Base-by-base conservation (phyloP, 2,113 vertebrate genomes). In the Nothocercus nigrocapillus region DNA sequence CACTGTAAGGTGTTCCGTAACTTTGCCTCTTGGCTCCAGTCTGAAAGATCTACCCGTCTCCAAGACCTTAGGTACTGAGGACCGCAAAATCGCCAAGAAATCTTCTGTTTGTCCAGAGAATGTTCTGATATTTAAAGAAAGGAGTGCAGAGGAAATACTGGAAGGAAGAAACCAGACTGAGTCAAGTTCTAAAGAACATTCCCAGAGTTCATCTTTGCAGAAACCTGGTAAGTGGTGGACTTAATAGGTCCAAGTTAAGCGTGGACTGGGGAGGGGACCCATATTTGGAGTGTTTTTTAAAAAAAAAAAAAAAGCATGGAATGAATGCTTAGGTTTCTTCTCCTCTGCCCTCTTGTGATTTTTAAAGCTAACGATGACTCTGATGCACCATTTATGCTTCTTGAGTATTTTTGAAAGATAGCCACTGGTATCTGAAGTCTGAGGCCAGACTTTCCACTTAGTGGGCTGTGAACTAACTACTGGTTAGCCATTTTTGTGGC, bases 221-320 rank as follows among this genome's bases (percentile, higher is more conserved):
- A 45, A 92, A 67, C 49, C 80, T 85, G 97, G 96, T 95, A 96
- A 27, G 89, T 96, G 16, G 30, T 72, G 30, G 44, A 44, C 44
- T 16, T 44, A 44, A 44, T 15, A 44, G 14, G 44, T 44, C 15
- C 44, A 44, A 44, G 44, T 44, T 44, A 44, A 44, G 14, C 17
- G 32, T 72, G 30, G 44, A 47, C 20, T 63, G 30, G 19, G 76
- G 34, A 81, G 13, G 9, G 27, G 18, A 40, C 9, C 53, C 73
- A 18, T 58, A 19, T 88, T 74, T 53, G 18, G 42, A 85, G 24
- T 56, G 36, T 36, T 36, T 36, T 36, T 36, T 36, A 36, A 36
- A 36, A 36, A 36, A 36, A 36, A 36, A 36, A 44, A 44, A 42
- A 42, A 42, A 64, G 12, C 25, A 49, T 67, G 51, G 10, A 77